These are phyloP conservation scores for Oryzias dopingdopingensis DNA, from an alignment of 2,797 vertebrate genomes.

Conservation along the genomic window DNA sequence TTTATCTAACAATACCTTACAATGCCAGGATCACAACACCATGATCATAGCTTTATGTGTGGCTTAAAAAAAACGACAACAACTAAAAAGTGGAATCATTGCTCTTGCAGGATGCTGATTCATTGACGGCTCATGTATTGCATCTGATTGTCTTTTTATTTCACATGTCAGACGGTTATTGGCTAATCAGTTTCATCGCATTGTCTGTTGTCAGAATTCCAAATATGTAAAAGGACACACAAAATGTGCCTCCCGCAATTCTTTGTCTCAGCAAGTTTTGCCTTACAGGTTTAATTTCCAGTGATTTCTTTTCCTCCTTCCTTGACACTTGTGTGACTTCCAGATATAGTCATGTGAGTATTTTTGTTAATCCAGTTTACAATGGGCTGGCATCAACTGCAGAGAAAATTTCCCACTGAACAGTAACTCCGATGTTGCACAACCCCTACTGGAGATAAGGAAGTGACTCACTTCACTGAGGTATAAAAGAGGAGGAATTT, in stretches of 20 bases:
- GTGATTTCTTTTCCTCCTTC: conserved; percentile 19
- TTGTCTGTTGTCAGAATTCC: not conserved
- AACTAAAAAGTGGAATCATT: no score
- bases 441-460: conserved; percentile 15
- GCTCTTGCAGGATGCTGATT: not conserved
- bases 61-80: no score
- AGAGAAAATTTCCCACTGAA: conserved; percentile 47
- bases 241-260: not conserved
- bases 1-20: no score
- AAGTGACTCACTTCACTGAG: conserved; percentile 47
- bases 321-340: not conserved
- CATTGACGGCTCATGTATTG: conserved; percentile 4
- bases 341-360: no score
- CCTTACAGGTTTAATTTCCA: conserved; percentile 18
- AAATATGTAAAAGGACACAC: not conserved
- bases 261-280: not conserved
- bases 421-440: conserved; percentile 42
- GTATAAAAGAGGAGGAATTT: conserved; percentile 45
- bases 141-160: conserved; percentile 2
- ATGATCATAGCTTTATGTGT: no score
- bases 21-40: no score
- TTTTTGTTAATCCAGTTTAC: no score
- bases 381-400: not conserved
- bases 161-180: conserved; percentile 7
- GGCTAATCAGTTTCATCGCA: conserved; percentile 1